Percentiles rank a stretch among this genome's conserved stretches.
These are phyloP conservation scores for Cheilosia variabilis DNA, from an alignment of 2,888 invertebrate genomes.

Conservation along the genomic window DNA sequence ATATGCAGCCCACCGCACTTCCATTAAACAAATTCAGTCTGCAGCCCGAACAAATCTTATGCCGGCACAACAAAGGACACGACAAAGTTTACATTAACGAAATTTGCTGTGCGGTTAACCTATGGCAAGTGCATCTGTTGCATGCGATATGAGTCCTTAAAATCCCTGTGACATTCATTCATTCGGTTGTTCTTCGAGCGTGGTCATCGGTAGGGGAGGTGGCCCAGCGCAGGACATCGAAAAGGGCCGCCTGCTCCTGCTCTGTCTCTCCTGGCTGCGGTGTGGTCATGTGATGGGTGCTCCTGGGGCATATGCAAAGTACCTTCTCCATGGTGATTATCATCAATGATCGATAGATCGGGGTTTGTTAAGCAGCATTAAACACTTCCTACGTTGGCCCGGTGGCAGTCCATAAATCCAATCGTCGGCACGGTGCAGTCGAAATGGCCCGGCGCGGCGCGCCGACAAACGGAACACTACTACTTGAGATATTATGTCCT, in stretches of 20 bases:
- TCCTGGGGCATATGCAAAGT: not conserved
- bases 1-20: slow-evolving; percentile 64
- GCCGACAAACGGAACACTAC: slow-evolving; percentile 69
- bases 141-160: slow-evolving; percentile 72
- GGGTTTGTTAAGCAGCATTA: slow-evolving; percentile 74
- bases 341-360: slow-evolving; percentile 72
- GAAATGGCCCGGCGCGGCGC: slow-evolving; percentile 46
- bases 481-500: slow-evolving; percentile 74
- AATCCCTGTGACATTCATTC: slow-evolving; percentile 70
- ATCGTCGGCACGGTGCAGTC: slow-evolving; percentile 59
- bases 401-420: slow-evolving; percentile 72
- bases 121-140: slow-evolving; percentile 76
- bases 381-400: slow-evolving; percentile 72
- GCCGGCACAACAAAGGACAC: slow-evolving; percentile 57
- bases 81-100: slow-evolving; percentile 73
- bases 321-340: slow-evolving; percentile 59
- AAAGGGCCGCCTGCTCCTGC: slow-evolving; percentile 2
- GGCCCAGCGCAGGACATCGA: not conserved
- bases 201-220: slow-evolving; percentile 13
- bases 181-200: slow-evolving; percentile 45
- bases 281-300: slow-evolving; percentile 18
- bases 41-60: slow-evolving; percentile 63
- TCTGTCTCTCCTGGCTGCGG: not conserved
- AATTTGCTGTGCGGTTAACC: slow-evolving; percentile 75
- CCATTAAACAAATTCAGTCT: slow-evolving; percentile 69